Evolutionary conservation across 2,113 vertebrate genomes (phyloP).

Genomic region (Hemichromis elongatus): DNA sequence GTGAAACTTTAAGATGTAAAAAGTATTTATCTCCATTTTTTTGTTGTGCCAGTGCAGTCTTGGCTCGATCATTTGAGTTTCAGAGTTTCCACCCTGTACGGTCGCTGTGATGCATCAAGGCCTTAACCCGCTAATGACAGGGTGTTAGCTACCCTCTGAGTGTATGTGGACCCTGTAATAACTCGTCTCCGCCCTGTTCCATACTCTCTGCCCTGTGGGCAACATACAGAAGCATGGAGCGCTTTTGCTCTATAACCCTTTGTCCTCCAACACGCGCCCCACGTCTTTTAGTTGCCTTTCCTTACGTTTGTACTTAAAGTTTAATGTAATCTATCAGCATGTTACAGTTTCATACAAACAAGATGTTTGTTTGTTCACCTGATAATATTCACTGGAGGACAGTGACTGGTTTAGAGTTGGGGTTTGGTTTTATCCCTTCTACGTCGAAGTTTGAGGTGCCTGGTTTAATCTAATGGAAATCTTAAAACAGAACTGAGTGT

Average conservation of each 20-base stretch:
- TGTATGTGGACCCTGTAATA: conserved; percentile 20
- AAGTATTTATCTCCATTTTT: background rate
- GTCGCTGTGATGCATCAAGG: background rate
- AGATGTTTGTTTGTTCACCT: background rate
- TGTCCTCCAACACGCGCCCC: background rate
- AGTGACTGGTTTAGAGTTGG: background rate
- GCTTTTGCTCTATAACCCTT: background rate
- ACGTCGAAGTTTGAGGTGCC: background rate
- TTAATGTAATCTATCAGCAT: background rate
- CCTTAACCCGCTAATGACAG: conserved; percentile 43
- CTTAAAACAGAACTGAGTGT: background rate
- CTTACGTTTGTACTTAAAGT: background rate
- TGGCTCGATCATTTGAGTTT: background rate
- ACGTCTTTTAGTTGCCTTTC: background rate
- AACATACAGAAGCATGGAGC: background rate
- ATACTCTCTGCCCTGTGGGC: background rate
- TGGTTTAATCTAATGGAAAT: background rate
- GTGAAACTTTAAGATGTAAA: background rate
- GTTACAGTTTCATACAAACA: background rate
- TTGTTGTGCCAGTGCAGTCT: background rate
- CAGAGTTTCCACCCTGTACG: conserved; percentile 7
- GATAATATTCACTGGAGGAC: background rate
- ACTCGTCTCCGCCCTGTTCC: conserved; percentile 9
- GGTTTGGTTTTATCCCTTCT: background rate
- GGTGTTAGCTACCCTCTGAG: conserved; percentile 28